Conservation (phyloP, 2,113 vertebrate species). For the Pterocles burchelli region DNA sequence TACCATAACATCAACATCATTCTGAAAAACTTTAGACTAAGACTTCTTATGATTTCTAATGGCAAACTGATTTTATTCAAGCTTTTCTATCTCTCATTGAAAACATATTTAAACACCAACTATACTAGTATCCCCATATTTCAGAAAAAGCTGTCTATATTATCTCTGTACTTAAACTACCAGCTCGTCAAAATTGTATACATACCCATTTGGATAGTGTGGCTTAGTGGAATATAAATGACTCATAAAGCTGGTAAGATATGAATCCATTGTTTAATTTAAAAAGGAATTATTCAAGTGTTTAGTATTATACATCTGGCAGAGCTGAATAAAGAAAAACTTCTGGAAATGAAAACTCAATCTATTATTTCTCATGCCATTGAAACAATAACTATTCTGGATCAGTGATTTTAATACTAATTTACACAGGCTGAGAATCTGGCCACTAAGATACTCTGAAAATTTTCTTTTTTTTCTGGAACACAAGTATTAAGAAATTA, state of each 20-base stretch:
- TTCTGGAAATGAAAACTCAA: conserved; percentile 12
- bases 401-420: conserved; percentile 13
- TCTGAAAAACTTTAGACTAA: conserved; percentile 1
- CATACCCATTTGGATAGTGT: conserved; percentile 31
- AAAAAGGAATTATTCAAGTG: conserved; percentile 37
- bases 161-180: conserved; percentile 44
- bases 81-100: conserved; percentile 17
- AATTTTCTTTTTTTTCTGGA: not conserved
- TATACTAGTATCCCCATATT: conserved; percentile 21
- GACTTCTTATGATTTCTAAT: conserved; percentile 1
- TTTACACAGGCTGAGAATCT: not conserved
- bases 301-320: conserved; percentile 1
- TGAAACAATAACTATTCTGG: conserved; percentile 1
- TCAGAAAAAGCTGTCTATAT: conserved; percentile 29
- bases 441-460: not conserved
- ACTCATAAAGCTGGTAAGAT: conserved; percentile 40
- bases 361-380: not conserved
- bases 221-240: conserved; percentile 50
- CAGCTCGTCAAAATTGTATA: conserved; percentile 50
- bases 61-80: not conserved
- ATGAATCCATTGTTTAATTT: conserved; percentile 45
- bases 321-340: conserved; percentile 17
- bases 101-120: conserved; percentile 25
- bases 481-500: not conserved
- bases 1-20: not conserved